Conservation (phyloP, 2,888 invertebrate genomes). For the Diogma glabrata region DNA sequence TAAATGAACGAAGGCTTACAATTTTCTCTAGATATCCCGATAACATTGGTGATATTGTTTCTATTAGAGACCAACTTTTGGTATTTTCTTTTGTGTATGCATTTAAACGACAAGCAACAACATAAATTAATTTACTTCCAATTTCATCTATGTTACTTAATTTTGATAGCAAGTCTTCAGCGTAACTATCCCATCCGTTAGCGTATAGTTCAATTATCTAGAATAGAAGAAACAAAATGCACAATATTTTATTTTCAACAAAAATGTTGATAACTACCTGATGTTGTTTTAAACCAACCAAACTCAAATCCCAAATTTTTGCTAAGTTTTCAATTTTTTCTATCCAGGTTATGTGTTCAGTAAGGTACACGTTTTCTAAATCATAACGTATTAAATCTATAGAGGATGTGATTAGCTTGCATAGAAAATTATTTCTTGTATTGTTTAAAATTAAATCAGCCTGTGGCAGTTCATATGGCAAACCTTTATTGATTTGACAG, state of each 20-base stretch:
- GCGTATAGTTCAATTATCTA: constrained; percentile 50
- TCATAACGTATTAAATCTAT: constrained; percentile 58
- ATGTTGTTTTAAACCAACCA: constrained; percentile 60
- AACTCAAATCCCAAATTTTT: constrained; percentile 64
- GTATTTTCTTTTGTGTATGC: constrained; percentile 48
- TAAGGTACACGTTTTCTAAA: constrained; percentile 40
- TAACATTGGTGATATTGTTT: constrained; percentile 64
- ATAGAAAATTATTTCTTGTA: constrained; percentile 59
- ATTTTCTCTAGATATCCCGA: constrained; percentile 62
- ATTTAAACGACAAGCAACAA: constrained; percentile 72
- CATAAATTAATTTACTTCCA: constrained; percentile 58
- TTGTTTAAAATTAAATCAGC: constrained; percentile 57
- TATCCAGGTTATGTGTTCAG: constrained; percentile 55
- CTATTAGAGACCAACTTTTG: constrained; percentile 52
- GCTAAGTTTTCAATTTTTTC: constrained; percentile 57
- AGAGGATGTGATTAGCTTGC: constrained; percentile 58
- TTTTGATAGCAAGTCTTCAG: constrained; percentile 48
- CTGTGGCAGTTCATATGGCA: constrained; percentile 47
- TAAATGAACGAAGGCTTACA: too few species aligned
- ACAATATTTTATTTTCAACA: background rate
- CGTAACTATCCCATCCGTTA: constrained; percentile 48
- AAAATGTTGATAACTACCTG: constrained; percentile 42
- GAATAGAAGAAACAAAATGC: constrained; percentile 15
- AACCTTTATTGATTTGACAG: constrained; percentile 36
- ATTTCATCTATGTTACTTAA: constrained; percentile 58